phyloP scores from a whole-genome alignment of 2,797 vertebrate genomes.

The Anniella stebbinsi region DNA sequence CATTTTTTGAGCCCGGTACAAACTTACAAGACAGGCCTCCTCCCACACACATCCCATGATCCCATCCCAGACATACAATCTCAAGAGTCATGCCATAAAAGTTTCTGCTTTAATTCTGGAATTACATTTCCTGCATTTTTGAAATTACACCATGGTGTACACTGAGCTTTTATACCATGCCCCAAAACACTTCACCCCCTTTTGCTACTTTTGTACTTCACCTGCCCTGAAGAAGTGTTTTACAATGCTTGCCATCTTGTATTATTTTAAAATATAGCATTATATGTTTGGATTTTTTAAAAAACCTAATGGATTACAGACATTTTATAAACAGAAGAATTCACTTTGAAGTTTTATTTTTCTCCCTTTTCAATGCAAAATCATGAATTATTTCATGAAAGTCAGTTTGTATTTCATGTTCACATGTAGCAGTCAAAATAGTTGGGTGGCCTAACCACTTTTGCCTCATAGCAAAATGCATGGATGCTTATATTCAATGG shows the following conservation, averaged over 20 bases:
- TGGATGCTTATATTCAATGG: neutral
- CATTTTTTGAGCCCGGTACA: too few relatives aligned
- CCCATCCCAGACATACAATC: too few relatives aligned
- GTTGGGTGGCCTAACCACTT: neutral
- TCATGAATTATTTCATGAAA: too few relatives aligned
- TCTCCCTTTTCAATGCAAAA: neutral
- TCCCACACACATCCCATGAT: too few relatives aligned
- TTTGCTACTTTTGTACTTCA: neutral
- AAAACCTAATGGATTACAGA: neutral
- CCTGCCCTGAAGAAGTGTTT: neutral
- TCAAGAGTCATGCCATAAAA: too few relatives aligned
- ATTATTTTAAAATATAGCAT: neutral
- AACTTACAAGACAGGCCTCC: too few relatives aligned
- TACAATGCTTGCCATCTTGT: neutral
- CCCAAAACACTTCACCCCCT: too few relatives aligned
- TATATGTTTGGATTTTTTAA: too few relatives aligned
- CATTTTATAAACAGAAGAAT: neutral
- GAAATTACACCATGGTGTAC: neutral
- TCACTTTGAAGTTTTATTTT: neutral
- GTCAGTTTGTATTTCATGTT: too few relatives aligned
- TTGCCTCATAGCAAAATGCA: neutral
- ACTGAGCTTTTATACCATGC: neutral
- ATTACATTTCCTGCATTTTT: neutral
- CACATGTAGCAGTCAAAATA: neutral
- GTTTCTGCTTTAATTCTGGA: neutral